A percentile compares a stretch with the other conserved stretches of the same genome.
Conservation (phyloP, 35 echinoderm and acorn worm genomes). For the Amphiura filiformis region DNA sequence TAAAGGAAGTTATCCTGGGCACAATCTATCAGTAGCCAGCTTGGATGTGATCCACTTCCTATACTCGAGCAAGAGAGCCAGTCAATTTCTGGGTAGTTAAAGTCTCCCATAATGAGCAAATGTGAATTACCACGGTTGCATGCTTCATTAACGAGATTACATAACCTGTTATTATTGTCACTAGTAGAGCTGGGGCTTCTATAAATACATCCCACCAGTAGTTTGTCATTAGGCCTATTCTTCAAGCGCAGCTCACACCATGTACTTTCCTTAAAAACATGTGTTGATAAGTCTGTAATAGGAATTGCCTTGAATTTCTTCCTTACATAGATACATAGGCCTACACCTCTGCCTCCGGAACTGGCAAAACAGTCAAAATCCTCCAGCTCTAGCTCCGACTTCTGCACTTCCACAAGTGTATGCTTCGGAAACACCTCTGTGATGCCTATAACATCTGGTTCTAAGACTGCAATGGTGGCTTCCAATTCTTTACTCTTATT, state of each 20-base stretch:
- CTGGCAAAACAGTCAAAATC: no score
- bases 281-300: neutral
- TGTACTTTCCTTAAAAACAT: neutral
- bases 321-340: no score
- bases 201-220: neutral
- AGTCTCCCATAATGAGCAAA: neutral
- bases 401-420: no score
- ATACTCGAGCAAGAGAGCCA: neutral
- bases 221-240: neutral
- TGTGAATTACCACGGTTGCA: neutral
- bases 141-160: neutral
- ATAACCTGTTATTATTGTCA: neutral
- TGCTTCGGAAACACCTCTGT: no score
- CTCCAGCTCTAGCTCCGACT: no score
- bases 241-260: neutral
- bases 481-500: no score
- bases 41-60: neutral
- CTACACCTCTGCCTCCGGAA: no score
- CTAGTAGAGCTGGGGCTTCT: neutral
- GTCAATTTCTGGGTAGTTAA: neutral
- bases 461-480: no score
- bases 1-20: neutral
- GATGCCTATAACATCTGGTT: no score
- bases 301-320: neutral
- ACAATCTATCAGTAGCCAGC: neutral